phyloP scores from a whole-genome alignment of 2,113 vertebrate genomes.

The Jacana jacana region DNA sequence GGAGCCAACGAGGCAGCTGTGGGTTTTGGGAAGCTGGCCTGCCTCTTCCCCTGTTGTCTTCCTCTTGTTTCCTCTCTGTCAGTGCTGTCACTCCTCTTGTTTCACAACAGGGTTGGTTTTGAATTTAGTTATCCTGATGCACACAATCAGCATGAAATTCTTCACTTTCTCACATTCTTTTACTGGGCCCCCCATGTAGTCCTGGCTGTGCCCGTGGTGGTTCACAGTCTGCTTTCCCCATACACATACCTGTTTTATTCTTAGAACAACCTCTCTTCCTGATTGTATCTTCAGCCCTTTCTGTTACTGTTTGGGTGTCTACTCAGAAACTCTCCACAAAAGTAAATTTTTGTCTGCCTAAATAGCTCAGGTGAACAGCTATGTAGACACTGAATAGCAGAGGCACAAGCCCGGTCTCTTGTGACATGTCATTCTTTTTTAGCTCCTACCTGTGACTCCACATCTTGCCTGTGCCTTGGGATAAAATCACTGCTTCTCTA shows the following conservation, averaged over 20 bases:
- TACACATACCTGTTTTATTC: not conserved
- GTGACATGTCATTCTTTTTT: not conserved
- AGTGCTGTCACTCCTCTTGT: accelerated
- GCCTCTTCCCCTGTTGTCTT: not conserved
- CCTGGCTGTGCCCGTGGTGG: not conserved
- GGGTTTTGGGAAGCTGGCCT: not conserved
- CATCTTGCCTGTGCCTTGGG: not conserved
- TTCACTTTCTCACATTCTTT: not conserved
- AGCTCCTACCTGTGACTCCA: not conserved
- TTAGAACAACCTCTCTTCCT: not conserved
- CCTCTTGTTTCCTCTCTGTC: not conserved
- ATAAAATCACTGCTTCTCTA: not conserved
- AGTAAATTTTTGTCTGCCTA: not conserved
- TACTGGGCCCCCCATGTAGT: no score
- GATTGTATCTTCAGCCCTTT: not conserved
- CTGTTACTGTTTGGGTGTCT: not conserved
- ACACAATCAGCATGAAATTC: not conserved
- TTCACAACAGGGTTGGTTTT: not conserved
- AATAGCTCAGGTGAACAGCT: not conserved
- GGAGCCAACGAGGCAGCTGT: not conserved
- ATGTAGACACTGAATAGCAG: not conserved
- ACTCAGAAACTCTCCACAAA: not conserved
- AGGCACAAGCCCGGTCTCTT: not conserved
- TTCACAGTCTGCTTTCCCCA: not conserved
- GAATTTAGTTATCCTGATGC: not conserved